Evolutionary conservation across 2,797 vertebrate genomes (phyloP).

Genomic region (Botia almorhae): DNA sequence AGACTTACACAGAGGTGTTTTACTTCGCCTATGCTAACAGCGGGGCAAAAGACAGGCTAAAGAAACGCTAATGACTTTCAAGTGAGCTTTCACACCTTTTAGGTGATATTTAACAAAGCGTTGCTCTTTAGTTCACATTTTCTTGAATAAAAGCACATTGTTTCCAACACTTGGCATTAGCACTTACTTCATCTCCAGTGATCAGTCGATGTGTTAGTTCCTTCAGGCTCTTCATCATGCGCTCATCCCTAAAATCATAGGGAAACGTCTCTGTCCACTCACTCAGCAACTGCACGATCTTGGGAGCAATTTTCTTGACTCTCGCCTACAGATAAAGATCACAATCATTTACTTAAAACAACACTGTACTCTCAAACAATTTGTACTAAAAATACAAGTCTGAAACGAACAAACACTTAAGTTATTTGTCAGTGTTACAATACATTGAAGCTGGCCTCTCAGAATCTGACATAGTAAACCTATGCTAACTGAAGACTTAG

Average conservation of each 20-base stretch:
- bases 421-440: too few relatives aligned
- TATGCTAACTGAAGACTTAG: neutral
- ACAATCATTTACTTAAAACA: neutral
- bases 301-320: conserved; percentile 87
- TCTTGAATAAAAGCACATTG: too few relatives aligned
- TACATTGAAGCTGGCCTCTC: too few relatives aligned
- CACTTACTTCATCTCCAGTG: conserved; percentile 87
- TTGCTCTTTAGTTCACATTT: conserved; percentile 20
- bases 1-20: conserved; percentile 16
- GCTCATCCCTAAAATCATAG: conserved; percentile 92
- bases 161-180: neutral
- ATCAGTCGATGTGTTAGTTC: conserved; percentile 87
- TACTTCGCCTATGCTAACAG: conserved; percentile 8
- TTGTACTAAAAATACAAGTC: neutral
- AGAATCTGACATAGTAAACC: too few relatives aligned
- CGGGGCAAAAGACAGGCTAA: neutral
- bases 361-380: neutral
- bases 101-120: neutral
- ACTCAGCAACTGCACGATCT: conserved; percentile 89
- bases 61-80: conserved; percentile 24
- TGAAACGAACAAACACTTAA: neutral
- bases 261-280: conserved; percentile 97
- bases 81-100: conserved; percentile 17
- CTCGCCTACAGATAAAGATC: conserved; percentile 74
- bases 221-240: conserved; percentile 93